phyloP scores from a whole-genome alignment of 2,888 invertebrate species.

The Meiosimyza decipiens region DNA sequence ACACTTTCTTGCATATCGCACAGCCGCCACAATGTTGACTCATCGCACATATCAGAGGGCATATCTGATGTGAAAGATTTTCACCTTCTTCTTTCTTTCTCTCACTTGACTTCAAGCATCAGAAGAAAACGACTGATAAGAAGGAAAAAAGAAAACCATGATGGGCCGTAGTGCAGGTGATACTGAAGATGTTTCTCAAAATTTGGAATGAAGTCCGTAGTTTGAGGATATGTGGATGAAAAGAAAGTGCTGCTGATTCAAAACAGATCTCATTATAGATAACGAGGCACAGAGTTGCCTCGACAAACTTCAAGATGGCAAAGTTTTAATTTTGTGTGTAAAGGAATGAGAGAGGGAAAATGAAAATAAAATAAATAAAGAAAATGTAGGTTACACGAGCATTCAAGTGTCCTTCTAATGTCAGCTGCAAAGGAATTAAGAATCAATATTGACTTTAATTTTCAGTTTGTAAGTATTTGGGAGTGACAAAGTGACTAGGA shows the following conservation, averaged over 20 bases:
- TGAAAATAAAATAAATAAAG: constrained; percentile 16
- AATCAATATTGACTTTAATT: constrained; percentile 40
- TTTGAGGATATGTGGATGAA: background rate
- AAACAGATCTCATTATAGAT: constrained; percentile 53
- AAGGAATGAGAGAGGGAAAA: constrained; percentile 21
- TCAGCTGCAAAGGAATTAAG: constrained; percentile 40
- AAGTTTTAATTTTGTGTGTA: constrained; percentile 50
- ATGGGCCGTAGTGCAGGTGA: constrained; percentile 14
- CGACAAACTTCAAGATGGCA: constrained; percentile 45
- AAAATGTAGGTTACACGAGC: constrained; percentile 16
- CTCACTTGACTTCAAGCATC: background rate
- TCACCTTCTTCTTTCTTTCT: constrained; percentile 2
- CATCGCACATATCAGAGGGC: constrained; percentile 1
- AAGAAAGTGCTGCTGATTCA: constrained; percentile 39
- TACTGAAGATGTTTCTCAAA: constrained; percentile 1
- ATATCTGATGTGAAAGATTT: constrained; percentile 20
- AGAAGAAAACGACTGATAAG: background rate
- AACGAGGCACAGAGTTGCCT: constrained; percentile 48
- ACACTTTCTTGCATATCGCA: constrained; percentile 11
- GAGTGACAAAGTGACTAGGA: no score
- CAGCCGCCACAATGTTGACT: background rate
- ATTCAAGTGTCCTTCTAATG: constrained; percentile 43
- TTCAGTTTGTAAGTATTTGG: background rate
- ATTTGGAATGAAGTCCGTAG: no score
- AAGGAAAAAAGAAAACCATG: background rate